Evolutionary conservation across 1,140 invertebrate genomes (phyloP).

Genomic region (Periplaneta americana): DNA sequence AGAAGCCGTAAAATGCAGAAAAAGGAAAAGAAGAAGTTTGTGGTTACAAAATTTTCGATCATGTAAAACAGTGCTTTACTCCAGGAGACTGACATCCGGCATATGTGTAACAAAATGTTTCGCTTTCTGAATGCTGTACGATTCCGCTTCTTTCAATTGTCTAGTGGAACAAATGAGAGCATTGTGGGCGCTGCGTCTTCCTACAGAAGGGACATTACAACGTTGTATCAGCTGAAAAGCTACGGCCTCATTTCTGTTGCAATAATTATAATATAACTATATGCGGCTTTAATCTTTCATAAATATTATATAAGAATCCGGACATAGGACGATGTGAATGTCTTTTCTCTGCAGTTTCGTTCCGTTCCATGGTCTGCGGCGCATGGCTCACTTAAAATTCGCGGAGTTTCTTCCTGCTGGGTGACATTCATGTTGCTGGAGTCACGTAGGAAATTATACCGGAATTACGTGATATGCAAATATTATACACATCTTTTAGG

Average conservation of each 20-base stretch:
- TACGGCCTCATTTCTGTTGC: background rate
- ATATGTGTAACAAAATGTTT: background rate
- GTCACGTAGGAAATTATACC: too few relatives aligned
- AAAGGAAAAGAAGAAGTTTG: too few relatives aligned
- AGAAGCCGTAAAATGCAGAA: too few relatives aligned
- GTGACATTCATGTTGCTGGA: too few relatives aligned
- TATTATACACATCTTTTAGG: too few relatives aligned
- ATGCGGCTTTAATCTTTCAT: background rate
- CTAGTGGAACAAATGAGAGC: background rate
- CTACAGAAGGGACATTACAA: background rate
- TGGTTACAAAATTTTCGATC: background rate
- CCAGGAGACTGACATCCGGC: background rate
- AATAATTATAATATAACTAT: background rate
- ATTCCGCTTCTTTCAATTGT: background rate
- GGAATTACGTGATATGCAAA: too few relatives aligned
- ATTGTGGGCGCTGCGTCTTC: background rate
- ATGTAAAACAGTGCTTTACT: background rate
- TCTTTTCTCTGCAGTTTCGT: background rate
- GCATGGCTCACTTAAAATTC: background rate
- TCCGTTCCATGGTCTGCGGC: background rate
- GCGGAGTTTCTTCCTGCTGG: background rate
- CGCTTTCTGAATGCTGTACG: background rate
- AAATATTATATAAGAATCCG: background rate
- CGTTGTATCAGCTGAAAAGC: too few relatives aligned
- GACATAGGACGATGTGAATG: background rate